A percentile compares a stretch with the other conserved stretches of the same genome.
Conservation (phyloP, 2,113 vertebrate species). For the Oenanthe melanoleuca region DNA sequence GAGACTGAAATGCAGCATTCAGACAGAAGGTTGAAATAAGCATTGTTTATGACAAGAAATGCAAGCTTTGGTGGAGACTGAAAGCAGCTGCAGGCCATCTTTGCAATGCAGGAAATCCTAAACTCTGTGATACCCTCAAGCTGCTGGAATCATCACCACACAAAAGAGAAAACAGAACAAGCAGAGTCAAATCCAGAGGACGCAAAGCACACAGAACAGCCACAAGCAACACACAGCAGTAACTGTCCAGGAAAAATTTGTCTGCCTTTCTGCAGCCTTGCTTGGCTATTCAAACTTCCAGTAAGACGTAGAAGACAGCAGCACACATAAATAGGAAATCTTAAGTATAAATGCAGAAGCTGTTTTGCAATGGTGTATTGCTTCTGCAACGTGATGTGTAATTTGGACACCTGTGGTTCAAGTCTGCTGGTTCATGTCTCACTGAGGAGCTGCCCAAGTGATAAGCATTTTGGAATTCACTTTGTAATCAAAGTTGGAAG, state of each 20-base stretch:
- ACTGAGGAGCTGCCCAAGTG: neutral
- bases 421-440: neutral
- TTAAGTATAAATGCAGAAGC: neutral
- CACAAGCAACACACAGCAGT: neutral
- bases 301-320: neutral
- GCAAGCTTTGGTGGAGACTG: neutral
- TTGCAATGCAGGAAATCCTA: neutral
- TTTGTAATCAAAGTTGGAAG: neutral
- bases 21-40: neutral
- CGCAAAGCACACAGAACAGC: fast-evolving
- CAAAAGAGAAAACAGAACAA: neutral
- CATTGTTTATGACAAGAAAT: neutral
- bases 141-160: neutral
- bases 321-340: neutral
- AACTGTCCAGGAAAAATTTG: neutral
- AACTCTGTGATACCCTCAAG: neutral
- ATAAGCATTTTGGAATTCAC: neutral
- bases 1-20: neutral
- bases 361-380: neutral
- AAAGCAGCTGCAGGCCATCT: neutral
- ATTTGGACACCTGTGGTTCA: neutral
- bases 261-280: neutral
- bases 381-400: neutral
- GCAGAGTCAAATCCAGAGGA: neutral
- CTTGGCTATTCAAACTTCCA: neutral